A percentile compares a stretch with the other conserved stretches of the same genome.
Evolutionary conservation across 2,113 vertebrate species (phyloP).

Genomic region (Corythornis madagascariensis): DNA sequence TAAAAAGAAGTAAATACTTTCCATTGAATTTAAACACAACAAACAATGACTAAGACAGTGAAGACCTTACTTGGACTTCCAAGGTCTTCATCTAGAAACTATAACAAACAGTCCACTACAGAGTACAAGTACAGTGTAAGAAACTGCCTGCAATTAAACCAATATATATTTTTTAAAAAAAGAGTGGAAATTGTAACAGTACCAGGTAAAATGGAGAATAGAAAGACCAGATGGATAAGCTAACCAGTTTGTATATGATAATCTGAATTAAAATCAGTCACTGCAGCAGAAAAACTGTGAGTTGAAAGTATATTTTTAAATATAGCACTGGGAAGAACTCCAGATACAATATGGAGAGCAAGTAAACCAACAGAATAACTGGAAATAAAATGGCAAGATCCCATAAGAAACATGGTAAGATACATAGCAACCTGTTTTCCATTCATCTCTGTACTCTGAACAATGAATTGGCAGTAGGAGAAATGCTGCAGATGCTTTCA

Average conservation of each 20-base stretch:
- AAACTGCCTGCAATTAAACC: background rate
- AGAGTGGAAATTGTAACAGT: background rate
- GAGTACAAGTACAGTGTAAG: background rate
- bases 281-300: background rate
- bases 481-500: background rate
- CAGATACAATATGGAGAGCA: background rate
- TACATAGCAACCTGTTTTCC: background rate
- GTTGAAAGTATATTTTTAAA: background rate
- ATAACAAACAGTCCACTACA: background rate
- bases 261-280: background rate
- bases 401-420: background rate
- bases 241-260: background rate
- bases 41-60: background rate
- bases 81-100: background rate
- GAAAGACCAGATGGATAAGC: background rate
- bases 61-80: background rate
- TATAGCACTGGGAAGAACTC: background rate
- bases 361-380: background rate
- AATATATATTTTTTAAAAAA: too few relatives aligned
- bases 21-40: background rate
- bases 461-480: background rate
- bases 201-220: background rate
- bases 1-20: rapidly evolving
- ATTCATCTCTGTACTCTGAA: background rate
- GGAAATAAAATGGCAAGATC: background rate